A percentile compares a stretch with the other conserved stretches of the same genome.
Evolutionary conservation across 2,113 vertebrate species (phyloP).

Genomic region (Hymenochirus boettgeri): DNA sequence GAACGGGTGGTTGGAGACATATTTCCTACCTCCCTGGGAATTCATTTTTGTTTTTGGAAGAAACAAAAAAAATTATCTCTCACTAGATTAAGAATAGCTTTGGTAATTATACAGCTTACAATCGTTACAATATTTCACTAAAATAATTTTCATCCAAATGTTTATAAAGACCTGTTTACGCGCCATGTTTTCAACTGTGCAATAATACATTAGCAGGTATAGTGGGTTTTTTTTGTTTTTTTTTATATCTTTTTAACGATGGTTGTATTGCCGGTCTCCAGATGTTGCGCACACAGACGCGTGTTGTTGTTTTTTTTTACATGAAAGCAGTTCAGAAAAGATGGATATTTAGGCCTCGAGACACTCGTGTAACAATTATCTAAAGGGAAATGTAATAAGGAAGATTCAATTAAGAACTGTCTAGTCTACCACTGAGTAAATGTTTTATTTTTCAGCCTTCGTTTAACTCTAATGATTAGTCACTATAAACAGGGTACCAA

Average conservation of each 20-base stretch:
- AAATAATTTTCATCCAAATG: no score
- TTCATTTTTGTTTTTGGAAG: no score
- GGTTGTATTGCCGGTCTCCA: background rate
- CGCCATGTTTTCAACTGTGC: no score
- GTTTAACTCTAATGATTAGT: background rate
- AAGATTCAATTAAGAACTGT: background rate
- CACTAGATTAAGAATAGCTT: no score
- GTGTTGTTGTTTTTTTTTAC: no score
- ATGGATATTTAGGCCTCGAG: background rate
- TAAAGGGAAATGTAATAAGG: background rate
- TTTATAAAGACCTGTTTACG: no score
- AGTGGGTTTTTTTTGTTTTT: background rate
- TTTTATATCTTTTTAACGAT: slow-evolving; percentile 6
- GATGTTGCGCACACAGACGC: background rate
- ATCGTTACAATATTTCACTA: no score
- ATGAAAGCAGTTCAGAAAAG: background rate
- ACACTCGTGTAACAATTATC: background rate
- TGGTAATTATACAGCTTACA: no score
- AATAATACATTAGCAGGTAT: background rate
- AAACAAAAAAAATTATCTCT: no score
- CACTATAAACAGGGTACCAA: no score
- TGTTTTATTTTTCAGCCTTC: background rate
- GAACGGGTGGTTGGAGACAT: no score
- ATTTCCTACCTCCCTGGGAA: no score
- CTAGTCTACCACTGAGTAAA: background rate